Percentiles rank a stretch among this genome's conserved stretches.
Evolutionary conservation across 2,797 vertebrate genomes (phyloP).

Genomic region (Hybognathus amarus): DNA sequence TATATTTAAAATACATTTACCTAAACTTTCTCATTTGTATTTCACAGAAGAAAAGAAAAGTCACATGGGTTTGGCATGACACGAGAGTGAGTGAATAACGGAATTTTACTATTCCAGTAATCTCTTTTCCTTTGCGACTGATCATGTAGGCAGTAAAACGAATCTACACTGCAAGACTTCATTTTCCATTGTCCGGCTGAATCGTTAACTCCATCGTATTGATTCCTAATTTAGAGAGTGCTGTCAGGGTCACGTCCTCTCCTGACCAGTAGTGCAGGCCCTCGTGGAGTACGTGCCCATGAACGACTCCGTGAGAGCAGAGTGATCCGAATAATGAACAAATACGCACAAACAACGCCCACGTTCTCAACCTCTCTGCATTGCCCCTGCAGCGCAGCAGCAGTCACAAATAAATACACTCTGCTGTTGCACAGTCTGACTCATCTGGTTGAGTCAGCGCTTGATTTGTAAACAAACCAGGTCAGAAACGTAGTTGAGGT

Average conservation of each 20-base stretch:
- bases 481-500: conserved; percentile 10
- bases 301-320: conserved; percentile 14
- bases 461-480: conserved; percentile 60
- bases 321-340: conserved; percentile 24
- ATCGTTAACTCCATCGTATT: conserved; percentile 59
- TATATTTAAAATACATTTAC: not conserved
- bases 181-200: conserved; percentile 44
- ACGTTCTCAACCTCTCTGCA: conserved; percentile 13
- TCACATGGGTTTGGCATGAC: not conserved
- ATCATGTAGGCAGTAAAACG: conserved; percentile 9
- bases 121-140: conserved; percentile 3
- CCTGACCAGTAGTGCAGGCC: conserved; percentile 32
- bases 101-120: not conserved
- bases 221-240: conserved; percentile 66
- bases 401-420: conserved; percentile 31
- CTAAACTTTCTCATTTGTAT: not conserved
- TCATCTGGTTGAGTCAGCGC: conserved; percentile 76
- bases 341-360: conserved; percentile 25
- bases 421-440: conserved; percentile 68
- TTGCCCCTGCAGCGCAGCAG: conserved; percentile 29
- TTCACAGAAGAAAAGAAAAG: not conserved
- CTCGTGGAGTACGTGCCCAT: not conserved
- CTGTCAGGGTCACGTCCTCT: conserved; percentile 32
- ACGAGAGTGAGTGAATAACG: not conserved
- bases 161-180: conserved; percentile 30